Percentiles rank a stretch among this genome's conserved stretches.
Conservation (phyloP, 2,888 invertebrate species). For the Vanessa cardui region DNA sequence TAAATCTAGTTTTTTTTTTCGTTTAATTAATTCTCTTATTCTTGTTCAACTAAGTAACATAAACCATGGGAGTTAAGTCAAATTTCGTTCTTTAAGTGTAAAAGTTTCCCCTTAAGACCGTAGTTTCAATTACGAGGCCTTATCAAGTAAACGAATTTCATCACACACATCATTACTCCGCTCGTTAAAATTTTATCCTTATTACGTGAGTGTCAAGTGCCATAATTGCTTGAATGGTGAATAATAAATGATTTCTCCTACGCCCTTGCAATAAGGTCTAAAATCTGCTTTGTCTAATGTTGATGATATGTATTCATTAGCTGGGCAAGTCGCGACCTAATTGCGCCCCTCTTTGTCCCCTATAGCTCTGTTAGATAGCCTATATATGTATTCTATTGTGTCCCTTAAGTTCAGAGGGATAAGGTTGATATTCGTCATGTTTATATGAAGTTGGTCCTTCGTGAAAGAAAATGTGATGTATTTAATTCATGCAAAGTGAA, state of each 20-base stretch:
- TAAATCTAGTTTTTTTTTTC: background rate
- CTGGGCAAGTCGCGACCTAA: slow-evolving; percentile 31
- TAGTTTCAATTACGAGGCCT: slow-evolving; percentile 33
- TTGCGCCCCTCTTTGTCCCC: slow-evolving; percentile 18
- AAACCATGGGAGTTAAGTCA: slow-evolving; percentile 6
- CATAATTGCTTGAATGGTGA: slow-evolving; percentile 18
- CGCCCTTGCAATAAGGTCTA: slow-evolving; percentile 15
- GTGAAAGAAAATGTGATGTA: slow-evolving; percentile 2
- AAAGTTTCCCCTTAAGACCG: slow-evolving; percentile 24
- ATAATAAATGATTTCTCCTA: slow-evolving; percentile 15
- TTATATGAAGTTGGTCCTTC: background rate
- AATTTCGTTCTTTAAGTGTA: slow-evolving; percentile 14
- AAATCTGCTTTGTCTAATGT: slow-evolving; percentile 24
- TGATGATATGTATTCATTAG: slow-evolving; percentile 35
- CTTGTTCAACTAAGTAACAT: background rate
- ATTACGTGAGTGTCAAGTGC: slow-evolving; percentile 14
- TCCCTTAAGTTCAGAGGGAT: background rate
- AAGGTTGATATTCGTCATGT: slow-evolving; percentile 1
- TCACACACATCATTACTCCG: slow-evolving; percentile 17
- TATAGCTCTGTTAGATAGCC: slow-evolving; percentile 5
- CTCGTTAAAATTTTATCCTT: slow-evolving; percentile 17
- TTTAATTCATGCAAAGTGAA: slow-evolving; percentile 7
- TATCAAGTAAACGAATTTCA: slow-evolving; percentile 29
- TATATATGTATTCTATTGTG: slow-evolving; percentile 9
- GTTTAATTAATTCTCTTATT: background rate